phyloP scores from a whole-genome alignment of 2,797 vertebrate species.

The Takifugu ocellatus region DNA sequence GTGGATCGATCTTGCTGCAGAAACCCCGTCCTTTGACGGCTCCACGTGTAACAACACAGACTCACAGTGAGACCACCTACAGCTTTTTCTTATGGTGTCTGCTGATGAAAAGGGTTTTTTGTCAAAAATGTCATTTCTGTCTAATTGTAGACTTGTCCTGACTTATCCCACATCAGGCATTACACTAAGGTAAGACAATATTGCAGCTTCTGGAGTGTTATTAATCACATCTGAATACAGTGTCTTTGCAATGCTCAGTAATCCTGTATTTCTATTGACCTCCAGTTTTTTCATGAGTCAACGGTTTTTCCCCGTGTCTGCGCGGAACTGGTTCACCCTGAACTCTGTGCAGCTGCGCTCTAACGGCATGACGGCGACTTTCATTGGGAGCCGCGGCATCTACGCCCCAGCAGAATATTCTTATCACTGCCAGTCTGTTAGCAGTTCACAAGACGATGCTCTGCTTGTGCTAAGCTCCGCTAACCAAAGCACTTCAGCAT shows the following conservation, averaged over 20 bases:
- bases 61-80: conserved; percentile 68
- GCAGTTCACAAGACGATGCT: conserved; percentile 41
- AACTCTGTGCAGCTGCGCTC: conserved; percentile 70
- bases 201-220: not conserved
- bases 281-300: conserved; percentile 76
- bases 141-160: conserved; percentile 71
- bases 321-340: conserved; percentile 79
- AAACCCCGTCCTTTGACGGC: conserved; percentile 35
- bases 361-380: conserved; percentile 30
- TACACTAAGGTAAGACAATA: conserved; percentile 51
- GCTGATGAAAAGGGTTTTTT: not conserved
- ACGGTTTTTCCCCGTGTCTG: conserved; percentile 75
- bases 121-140: not conserved
- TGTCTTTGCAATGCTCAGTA: not conserved
- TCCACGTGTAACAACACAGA: conserved; percentile 66
- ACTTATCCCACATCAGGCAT: conserved; percentile 28
- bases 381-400: conserved; percentile 67
- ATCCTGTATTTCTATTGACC: conserved; percentile 2
- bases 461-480: conserved; percentile 59
- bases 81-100: not conserved
- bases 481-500: conserved; percentile 35
- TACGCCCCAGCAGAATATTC: conserved; percentile 83
- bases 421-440: conserved; percentile 80
- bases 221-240: not conserved
- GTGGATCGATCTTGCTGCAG: conserved; percentile 66